Base-by-base conservation (phyloP, 2,797 vertebrate species). In the Ptychadena robeensis region DNA sequence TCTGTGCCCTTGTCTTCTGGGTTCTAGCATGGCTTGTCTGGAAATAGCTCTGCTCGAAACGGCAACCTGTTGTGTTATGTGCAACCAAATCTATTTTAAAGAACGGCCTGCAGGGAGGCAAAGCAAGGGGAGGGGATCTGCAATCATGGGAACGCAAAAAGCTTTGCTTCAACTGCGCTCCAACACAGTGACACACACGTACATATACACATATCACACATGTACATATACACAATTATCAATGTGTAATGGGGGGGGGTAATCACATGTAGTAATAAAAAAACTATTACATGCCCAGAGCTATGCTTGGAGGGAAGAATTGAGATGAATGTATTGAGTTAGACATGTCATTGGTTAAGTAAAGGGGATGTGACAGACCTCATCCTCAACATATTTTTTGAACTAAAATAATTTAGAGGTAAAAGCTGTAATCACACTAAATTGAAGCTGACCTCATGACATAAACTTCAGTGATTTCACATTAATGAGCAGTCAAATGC, bases 41-140 rank as follows among this genome's bases (percentile, higher is more conserved):
- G 53, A 80, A 85, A 85, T 85, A 80, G 82, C 53, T 32, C 37
- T 53, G 77, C 82, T 80, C 79, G 80, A 75, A 84, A 80, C 48
- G 30, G 82, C 71, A 75, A 80, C 77, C 82, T 73, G 71, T 80
- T 68, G 82, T 48, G 77, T 64, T 79, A 44, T 44, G 40, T 65
- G 82, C 68, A 83, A 64, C 74, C 18, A 83, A 57, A 66, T 64
- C 81, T 64, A 70, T 79, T 79, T 79, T 79, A 57, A 79, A 79
- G 73, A 64, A 37, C 44, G 27, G 76, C 32, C 65, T 4, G 76
- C 65, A 22, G 65, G 32, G 65, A 79, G 30, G 76, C 14, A 68
- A 69, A 69, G 30, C 31, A 75, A 59, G 15, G 31, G 37, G 64
- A 64, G 48, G 44, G 66, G n/a, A 8, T 53, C n/a, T 67, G 63